Evolutionary conservation across 2,797 vertebrate species (phyloP), one percentile per base, ranked within the genome.

Genomic region (Ibycter americanus): DNA sequence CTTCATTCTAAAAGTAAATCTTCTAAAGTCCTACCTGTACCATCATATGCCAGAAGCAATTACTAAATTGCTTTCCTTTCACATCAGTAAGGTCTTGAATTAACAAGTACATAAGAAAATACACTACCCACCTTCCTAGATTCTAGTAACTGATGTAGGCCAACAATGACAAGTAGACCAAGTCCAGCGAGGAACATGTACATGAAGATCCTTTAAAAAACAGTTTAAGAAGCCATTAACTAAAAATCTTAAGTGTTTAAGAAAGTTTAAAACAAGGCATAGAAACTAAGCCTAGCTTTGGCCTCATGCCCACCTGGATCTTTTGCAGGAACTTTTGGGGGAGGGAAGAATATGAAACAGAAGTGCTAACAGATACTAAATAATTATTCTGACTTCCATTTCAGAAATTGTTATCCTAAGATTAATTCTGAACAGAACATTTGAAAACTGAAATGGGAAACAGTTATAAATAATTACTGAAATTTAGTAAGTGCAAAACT

Each of bases 181-280:
- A 99, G 99, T 21, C 99, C 99, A n/a, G 98, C 99, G 2, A 99
- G 99, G 98, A 99, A 99, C 97, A 99, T 98, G 62, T 99, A 99
- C 99, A 99, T 98, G 97, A 99, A 99, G 97, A 99, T 99, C 95
- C 99, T 99, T 83, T 17, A 84, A 88, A 87, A 82, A 89, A 91
- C 62, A 66, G 34, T 46, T 83, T 26, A 80, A 83, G 61, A 92
- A 89, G 52, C 6, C 3, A 56, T 80, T 93, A 89, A 40, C 11
- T 62, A 32, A 54, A 87, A 77, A 40, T 12, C 9, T 44, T 8
- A 59, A 34, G 12, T 22, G 12, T 38, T 58, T 29, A 72, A 72
- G 29, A 47, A 4, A 46, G 6, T n/a, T 79, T 79, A 86, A 20
- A 42, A 74, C 65, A 12, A 86, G 11, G 19, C 21, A 79, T 0